These are phyloP conservation scores for Rostratula benghalensis DNA, from an alignment of 2,113 vertebrate genomes.

Conservation along the genomic window DNA sequence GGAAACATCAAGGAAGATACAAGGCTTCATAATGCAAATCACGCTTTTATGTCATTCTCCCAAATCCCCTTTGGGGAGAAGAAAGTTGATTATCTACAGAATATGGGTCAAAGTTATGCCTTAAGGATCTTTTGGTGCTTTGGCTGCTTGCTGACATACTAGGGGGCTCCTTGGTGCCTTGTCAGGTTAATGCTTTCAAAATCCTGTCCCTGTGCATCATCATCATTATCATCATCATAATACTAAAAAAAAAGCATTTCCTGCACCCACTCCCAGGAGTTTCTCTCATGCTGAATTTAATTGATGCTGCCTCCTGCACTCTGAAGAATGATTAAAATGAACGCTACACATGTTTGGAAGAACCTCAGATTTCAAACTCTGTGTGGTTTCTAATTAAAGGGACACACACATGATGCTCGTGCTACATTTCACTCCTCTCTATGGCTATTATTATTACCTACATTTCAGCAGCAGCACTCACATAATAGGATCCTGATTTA, in stretches of 20 bases:
- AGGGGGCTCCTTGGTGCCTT: background rate
- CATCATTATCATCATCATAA: background rate
- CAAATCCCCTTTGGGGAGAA: constrained; percentile 10
- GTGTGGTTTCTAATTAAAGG: constrained; percentile 65
- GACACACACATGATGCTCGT: constrained; percentile 15
- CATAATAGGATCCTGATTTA: constrained; percentile 35
- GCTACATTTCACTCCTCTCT: constrained; percentile 37
- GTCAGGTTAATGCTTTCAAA: constrained; percentile 43
- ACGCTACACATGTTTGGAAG: constrained; percentile 28
- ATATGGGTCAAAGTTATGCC: constrained; percentile 66
- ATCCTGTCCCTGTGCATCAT: constrained; percentile 22
- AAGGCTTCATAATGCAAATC: constrained; percentile 62
- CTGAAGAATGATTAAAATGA: constrained; percentile 59
- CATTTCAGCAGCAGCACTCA: constrained; percentile 23
- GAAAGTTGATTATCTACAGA: constrained; percentile 61
- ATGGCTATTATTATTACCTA: constrained; percentile 39
- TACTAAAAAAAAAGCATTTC: constrained; percentile 20
- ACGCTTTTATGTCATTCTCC: constrained; percentile 49
- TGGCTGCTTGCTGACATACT: constrained; percentile 27
- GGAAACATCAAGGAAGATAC: constrained; percentile 56
- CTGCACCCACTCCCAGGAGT: constrained; percentile 45
- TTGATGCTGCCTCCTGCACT: constrained; percentile 40
- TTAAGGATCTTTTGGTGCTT: constrained; percentile 30
- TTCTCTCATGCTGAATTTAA: constrained; percentile 47
- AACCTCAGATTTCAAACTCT: constrained; percentile 46